phyloP scores from a whole-genome alignment of 1,140 invertebrate species.

The Lutraria rhynchaena region DNA sequence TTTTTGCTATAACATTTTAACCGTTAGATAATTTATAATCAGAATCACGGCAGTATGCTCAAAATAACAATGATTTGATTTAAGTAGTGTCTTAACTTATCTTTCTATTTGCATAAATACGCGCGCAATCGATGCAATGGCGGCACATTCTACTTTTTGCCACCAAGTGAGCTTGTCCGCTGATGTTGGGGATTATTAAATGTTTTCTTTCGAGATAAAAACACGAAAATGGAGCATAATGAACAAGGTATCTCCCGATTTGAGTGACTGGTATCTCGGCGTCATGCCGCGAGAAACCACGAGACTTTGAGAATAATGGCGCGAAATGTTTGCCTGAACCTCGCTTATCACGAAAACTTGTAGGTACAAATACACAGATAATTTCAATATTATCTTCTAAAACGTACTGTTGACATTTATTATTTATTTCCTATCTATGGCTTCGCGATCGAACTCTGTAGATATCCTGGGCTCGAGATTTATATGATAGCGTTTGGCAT shows the following conservation, averaged over 20 bases:
- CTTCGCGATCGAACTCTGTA: constrained; percentile 24
- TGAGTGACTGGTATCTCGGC: constrained; percentile 15
- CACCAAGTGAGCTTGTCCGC: neutral
- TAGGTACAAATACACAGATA: constrained; percentile 37
- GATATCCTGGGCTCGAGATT: neutral
- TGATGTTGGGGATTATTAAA: too few species aligned
- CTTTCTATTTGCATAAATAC: too few species aligned
- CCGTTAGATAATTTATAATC: too few species aligned
- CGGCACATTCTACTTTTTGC: neutral
- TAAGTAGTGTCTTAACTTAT: too few species aligned
- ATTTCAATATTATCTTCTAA: constrained; percentile 33
- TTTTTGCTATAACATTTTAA: too few species aligned
- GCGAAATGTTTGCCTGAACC: constrained; percentile 38
- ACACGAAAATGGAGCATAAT: too few species aligned
- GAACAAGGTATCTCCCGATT: too few species aligned
- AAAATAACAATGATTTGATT: too few species aligned
- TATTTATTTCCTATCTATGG: constrained; percentile 41
- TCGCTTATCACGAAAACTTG: constrained; percentile 8
- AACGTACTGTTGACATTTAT: constrained; percentile 43
- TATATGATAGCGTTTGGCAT: neutral
- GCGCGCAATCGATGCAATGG: too few species aligned
- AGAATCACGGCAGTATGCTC: too few species aligned
- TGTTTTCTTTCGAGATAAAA: too few species aligned
- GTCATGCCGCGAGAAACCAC: constrained; percentile 27
- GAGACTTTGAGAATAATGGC: constrained; percentile 37